Evolutionary conservation across 2,113 vertebrate species (phyloP).

Genomic region (Genyomyrus donnyi): DNA sequence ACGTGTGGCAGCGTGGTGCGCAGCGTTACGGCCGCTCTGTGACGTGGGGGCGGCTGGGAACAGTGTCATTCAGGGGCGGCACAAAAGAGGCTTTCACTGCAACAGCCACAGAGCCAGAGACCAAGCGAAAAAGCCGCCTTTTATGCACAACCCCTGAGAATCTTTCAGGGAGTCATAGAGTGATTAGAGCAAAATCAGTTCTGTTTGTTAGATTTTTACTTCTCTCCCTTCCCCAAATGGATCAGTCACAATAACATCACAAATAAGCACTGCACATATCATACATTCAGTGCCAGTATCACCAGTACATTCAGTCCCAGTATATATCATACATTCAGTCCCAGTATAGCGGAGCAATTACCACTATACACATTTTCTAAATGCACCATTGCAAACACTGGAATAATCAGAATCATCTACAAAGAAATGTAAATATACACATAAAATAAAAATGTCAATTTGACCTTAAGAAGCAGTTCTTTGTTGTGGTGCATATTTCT

Average conservation of each 20-base stretch:
- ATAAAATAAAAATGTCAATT: not conserved
- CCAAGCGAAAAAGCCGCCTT: not conserved
- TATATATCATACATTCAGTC: not conserved
- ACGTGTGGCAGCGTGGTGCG: not conserved
- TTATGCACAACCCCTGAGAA: not conserved
- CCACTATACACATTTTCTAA: not conserved
- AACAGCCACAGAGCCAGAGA: not conserved
- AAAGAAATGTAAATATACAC: not conserved
- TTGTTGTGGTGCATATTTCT: not conserved
- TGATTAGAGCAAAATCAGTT: not conserved
- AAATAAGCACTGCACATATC: not conserved
- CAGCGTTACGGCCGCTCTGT: not conserved
- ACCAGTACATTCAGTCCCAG: too few species aligned
- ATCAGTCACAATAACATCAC: not conserved
- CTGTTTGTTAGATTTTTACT: not conserved
- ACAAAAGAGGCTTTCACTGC: not conserved
- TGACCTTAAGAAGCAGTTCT: not conserved
- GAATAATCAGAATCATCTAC: not conserved
- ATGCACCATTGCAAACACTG: not conserved
- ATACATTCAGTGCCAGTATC: not conserved
- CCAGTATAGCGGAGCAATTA: too few species aligned
- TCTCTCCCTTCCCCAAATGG: not conserved
- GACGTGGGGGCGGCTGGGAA: not conserved
- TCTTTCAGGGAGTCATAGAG: not conserved
- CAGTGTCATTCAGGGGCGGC: not conserved